These are phyloP conservation scores for Allolobophora icterica DNA, from an alignment of 2,888 invertebrate species.

Conservation along the genomic window DNA sequence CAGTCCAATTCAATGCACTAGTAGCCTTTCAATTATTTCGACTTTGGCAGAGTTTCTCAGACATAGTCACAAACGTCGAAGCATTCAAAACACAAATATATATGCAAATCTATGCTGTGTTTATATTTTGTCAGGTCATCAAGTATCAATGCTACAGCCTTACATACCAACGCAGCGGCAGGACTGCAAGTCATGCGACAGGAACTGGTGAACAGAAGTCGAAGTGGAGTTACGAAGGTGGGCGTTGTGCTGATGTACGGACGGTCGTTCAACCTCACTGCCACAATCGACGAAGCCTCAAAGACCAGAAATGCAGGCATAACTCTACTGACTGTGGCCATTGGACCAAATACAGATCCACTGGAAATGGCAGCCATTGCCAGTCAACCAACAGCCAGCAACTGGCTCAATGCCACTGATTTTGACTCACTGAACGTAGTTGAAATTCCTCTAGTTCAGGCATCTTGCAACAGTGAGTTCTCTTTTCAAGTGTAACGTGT, in stretches of 20 bases:
- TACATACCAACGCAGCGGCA: slow-evolving; percentile 40
- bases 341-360: slow-evolving; percentile 31
- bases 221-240: slow-evolving; percentile 34
- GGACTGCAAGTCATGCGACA: slow-evolving; percentile 34
- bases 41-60: no score
- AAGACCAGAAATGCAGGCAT: slow-evolving; percentile 32
- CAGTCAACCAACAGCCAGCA: slow-evolving; percentile 34
- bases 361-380: slow-evolving; percentile 38
- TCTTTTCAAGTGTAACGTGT: neutral
- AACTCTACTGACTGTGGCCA: slow-evolving; percentile 36
- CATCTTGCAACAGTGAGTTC: slow-evolving; percentile 21
- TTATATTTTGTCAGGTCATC: neutral
- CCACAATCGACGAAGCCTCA: slow-evolving; percentile 37
- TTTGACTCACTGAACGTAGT: slow-evolving; percentile 31
- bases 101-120: neutral
- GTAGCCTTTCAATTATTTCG: no score
- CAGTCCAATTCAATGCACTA: no score
- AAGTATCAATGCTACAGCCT: slow-evolving; percentile 39
- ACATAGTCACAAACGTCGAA: neutral
- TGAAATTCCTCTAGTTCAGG: neutral
- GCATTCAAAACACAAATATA: neutral
- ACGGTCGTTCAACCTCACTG: slow-evolving; percentile 20
- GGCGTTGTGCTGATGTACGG: slow-evolving; percentile 40
- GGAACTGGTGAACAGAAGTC: slow-evolving; percentile 38
- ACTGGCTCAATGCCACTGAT: slow-evolving; percentile 31